Evolutionary conservation across 2,797 vertebrate species (phyloP), one percentile per base, ranked within the genome.

Genomic region (Eidolon dupreanum): DNA sequence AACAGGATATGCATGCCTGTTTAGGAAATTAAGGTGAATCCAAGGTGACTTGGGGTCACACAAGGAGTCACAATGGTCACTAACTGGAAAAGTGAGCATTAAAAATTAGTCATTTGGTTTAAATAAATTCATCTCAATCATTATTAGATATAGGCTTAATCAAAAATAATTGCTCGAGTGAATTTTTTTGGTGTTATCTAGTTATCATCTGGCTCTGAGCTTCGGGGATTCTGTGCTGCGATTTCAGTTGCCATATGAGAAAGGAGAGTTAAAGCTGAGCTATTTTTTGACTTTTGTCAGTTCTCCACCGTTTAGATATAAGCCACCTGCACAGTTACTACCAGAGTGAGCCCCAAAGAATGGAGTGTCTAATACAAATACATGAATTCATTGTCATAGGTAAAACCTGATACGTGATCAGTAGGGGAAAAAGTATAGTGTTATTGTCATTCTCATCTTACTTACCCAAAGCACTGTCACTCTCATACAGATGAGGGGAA

Each of bases 11-110:
- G 84, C 63, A 89, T 36, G 95, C 88, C 96, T 97, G 92, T 94
- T 98, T 97, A 97, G 97, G 97, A 97, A 91, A 96, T 93, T 94
- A 91, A 96, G 93, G 96, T 91, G 96, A 97, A 95, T 87, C 82
- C 95, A 96, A 89, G 96, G 96, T 97, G 97, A 96, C 95, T 97
- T 70, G 11, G 70, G 95, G 90, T 97, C 94, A 96, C 57, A n/a
- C 0, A 5, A 70, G 63, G 51, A 84, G 93, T 83, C 94, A 68
- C 55, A 59, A 55, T 0, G 55, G 95, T 88, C 92, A 97, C 95
- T 96, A 90, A 92, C 88, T 94, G 55, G 92, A 96, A 97, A 97
- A 97, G 81, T 36, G 81, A 96, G 92, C 96, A 91, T 95, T 94
- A 79, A 93, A 85, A 92, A 94, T 95, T 90, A 49, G 85, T 83